These are phyloP conservation scores for Scaptodrosophila latifasciaeformis DNA, from an alignment of 2,888 invertebrate genomes.

Conservation along the genomic window DNA sequence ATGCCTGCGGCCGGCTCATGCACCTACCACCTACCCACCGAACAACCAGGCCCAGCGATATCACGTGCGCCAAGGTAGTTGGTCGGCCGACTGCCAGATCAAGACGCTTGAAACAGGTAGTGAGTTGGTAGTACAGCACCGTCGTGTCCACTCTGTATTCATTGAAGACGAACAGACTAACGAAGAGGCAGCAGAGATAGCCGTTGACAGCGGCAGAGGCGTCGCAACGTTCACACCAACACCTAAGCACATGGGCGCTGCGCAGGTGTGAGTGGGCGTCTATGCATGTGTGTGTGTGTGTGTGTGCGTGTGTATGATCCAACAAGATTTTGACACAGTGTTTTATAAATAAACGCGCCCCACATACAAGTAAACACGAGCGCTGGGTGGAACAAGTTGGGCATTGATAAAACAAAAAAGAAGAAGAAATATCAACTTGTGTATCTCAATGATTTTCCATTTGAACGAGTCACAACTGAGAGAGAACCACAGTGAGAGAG, in stretches of 20 bases:
- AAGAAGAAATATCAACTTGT: too few species aligned
- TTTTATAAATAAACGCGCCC: slow-evolving; percentile 66
- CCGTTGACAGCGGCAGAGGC: slow-evolving; percentile 7
- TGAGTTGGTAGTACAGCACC: slow-evolving; percentile 53
- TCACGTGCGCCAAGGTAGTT: slow-evolving; percentile 32
- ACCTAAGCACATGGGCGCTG: background rate
- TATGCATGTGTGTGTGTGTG: background rate
- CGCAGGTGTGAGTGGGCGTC: slow-evolving; percentile 21
- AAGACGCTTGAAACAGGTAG: slow-evolving; percentile 22
- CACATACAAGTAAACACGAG: slow-evolving; percentile 38
- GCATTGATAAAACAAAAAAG: background rate
- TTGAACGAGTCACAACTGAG: slow-evolving; percentile 2
- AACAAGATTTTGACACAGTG: slow-evolving; percentile 68
- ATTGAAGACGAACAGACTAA: slow-evolving; percentile 32
- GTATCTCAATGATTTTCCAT: background rate
- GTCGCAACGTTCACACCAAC: background rate
- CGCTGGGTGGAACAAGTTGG: background rate
- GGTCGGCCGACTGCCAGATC: slow-evolving; percentile 18
- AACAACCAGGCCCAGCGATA: slow-evolving; percentile 14
- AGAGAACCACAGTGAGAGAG: background rate
- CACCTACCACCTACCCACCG: slow-evolving; percentile 6
- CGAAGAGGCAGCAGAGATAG: background rate
- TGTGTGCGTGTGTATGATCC: slow-evolving; percentile 17
- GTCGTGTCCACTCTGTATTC: slow-evolving; percentile 43
- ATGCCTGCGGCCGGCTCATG: slow-evolving; percentile 15